Evolutionary conservation across 35 echinoderm and acorn worm genomes (phyloP).

Genomic region (Hemicentrotus pulcherrimus): DNA sequence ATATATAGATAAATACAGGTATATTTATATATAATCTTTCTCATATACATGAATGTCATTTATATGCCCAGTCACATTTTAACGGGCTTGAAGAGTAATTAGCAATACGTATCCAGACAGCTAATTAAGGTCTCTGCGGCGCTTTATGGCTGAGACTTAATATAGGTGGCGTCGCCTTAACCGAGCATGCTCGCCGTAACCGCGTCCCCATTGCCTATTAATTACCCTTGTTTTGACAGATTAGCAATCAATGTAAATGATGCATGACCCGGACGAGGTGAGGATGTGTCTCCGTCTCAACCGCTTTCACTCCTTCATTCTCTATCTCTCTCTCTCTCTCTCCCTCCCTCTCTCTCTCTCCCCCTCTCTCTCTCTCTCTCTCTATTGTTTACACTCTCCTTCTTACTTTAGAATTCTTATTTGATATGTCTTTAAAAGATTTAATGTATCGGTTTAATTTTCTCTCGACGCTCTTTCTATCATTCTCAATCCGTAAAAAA

Average conservation of each 20-base stretch:
- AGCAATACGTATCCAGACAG: slow-evolving; percentile 7
- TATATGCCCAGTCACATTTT: background rate
- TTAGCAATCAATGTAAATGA: slow-evolving; percentile 53
- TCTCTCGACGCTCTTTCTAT: too few relatives aligned
- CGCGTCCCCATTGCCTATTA: slow-evolving; percentile 48
- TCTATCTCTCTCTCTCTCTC: background rate
- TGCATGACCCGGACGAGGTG: slow-evolving; percentile 46
- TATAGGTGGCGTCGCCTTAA: slow-evolving; percentile 15
- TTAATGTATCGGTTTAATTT: too few relatives aligned
- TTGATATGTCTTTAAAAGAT: background rate
- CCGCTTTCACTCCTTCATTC: background rate
- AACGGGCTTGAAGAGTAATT: slow-evolving; percentile 11
- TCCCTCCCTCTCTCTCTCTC: background rate
- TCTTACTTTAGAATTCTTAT: background rate
- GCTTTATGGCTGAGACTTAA: slow-evolving; percentile 1
- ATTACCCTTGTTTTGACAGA: slow-evolving; percentile 55
- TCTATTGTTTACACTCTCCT: background rate
- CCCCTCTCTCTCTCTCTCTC: background rate
- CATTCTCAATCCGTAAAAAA: too few relatives aligned
- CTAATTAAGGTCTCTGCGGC: slow-evolving; percentile 24
- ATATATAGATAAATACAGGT: too few relatives aligned
- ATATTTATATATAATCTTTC: too few relatives aligned
- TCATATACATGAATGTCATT: too few relatives aligned
- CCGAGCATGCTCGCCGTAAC: background rate
- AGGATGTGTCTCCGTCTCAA: slow-evolving; percentile 5